These are phyloP conservation scores for Macaria notata DNA, from an alignment of 2,888 invertebrate genomes.

Conservation along the genomic window DNA sequence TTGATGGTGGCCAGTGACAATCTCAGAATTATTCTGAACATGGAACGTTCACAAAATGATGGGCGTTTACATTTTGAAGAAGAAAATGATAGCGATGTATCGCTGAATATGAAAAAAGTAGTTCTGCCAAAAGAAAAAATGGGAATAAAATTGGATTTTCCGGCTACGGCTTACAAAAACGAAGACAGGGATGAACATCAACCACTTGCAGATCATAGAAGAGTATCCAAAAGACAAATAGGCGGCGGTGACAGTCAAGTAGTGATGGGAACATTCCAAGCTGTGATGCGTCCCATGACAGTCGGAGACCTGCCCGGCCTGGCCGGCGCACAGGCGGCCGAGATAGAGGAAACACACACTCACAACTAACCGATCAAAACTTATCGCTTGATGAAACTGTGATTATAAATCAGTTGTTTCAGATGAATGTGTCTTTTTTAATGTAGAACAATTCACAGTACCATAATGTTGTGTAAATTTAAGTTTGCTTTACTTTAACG, in stretches of 20 bases:
- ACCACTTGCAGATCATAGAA: not conserved
- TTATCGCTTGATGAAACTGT: no score
- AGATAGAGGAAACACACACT: conserved; percentile 2
- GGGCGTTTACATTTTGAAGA: not conserved
- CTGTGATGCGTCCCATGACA: conserved; percentile 48
- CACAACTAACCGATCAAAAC: not conserved
- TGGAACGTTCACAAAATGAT: conserved; percentile 27
- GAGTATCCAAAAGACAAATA: conserved; percentile 35
- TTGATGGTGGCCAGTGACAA: conserved; percentile 42
- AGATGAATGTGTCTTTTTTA: no score
- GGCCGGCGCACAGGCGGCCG: conserved; percentile 5
- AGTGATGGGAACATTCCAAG: conserved; percentile 53
- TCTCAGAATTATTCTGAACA: conserved; percentile 38
- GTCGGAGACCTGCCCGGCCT: conserved; percentile 28
- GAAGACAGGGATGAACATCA: no score
- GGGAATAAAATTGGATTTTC: not conserved
- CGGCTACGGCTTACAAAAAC: no score
- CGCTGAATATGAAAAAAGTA: no score
- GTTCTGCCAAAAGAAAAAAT: not conserved
- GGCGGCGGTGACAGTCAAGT: conserved; percentile 39
- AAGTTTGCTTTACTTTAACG: no score
- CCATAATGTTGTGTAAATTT: no score
- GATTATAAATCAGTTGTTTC: no score
- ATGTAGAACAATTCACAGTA: no score
- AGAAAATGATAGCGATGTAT: not conserved